A percentile compares a stretch with the other conserved stretches of the same genome.
These are phyloP conservation scores for Schizopygopsis pylzovi DNA, from an alignment of 2,797 vertebrate genomes.

Conservation along the genomic window DNA sequence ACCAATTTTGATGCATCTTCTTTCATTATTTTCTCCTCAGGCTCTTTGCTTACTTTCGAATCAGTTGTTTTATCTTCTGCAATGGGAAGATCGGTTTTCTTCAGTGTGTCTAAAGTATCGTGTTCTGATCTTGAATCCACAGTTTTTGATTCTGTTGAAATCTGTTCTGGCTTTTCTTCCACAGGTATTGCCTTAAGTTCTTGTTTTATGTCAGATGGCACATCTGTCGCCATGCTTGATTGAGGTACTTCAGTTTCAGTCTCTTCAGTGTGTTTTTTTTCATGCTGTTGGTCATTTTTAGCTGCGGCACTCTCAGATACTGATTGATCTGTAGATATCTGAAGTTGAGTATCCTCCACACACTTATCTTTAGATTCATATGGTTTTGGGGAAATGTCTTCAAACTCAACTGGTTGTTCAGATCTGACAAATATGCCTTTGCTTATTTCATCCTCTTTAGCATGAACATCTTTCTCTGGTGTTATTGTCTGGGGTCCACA, in stretches of 20 bases:
- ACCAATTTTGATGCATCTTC: slow-evolving; percentile 15
- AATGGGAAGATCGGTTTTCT: slow-evolving; percentile 20
- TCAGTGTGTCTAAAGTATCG: slow-evolving; percentile 11
- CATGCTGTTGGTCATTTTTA: slow-evolving; percentile 53
- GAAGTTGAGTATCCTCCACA: slow-evolving; percentile 14
- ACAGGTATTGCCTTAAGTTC: slow-evolving; percentile 37
- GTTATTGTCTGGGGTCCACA: slow-evolving; percentile 45
- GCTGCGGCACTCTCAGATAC: neutral
- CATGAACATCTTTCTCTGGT: neutral
- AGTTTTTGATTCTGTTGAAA: slow-evolving; percentile 14
- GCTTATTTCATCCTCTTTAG: slow-evolving; percentile 70
- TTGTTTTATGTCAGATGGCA: slow-evolving; percentile 53
- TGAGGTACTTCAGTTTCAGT: slow-evolving; percentile 59
- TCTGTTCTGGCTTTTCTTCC: slow-evolving; percentile 23
- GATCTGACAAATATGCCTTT: slow-evolving; percentile 52
- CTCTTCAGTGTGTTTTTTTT: slow-evolving; percentile 73
- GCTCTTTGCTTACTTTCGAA: slow-evolving; percentile 35
- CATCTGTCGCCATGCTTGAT: slow-evolving; percentile 45
- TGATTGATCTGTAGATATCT: slow-evolving; percentile 7
- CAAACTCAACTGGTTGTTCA: slow-evolving; percentile 9
- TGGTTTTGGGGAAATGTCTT: slow-evolving; percentile 16
- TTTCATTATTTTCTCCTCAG: slow-evolving; percentile 24
- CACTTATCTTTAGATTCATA: slow-evolving; percentile 17
- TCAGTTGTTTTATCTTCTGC: slow-evolving; percentile 37
- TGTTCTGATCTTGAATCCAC: slow-evolving; percentile 27